phyloP scores from a whole-genome alignment of 1,140 invertebrate genomes.

The Euura saliciscinereae region DNA sequence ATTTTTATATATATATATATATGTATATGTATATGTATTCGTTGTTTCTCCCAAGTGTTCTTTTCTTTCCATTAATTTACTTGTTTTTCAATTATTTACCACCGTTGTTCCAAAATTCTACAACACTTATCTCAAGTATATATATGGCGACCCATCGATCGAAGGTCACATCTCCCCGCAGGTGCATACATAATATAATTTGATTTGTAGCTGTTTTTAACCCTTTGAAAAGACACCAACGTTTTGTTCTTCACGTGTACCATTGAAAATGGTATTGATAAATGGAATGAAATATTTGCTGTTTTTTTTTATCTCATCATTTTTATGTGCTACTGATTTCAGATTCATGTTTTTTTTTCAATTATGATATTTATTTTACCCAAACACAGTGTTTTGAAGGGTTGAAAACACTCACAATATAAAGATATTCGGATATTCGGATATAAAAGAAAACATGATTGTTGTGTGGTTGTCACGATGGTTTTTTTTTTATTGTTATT shows the following conservation, averaged over 20 bases:
- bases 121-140: not conserved
- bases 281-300: too few species aligned
- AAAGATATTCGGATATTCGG: not conserved
- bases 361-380: too few species aligned
- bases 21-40: too few species aligned
- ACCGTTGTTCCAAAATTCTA: not conserved
- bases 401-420: not conserved
- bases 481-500: not conserved
- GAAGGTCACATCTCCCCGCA: not conserved
- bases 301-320: too few species aligned
- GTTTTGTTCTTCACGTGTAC: too few species aligned
- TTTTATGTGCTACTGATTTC: too few species aligned
- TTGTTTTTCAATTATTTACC: not conserved
- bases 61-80: not conserved
- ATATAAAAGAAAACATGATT: not conserved
- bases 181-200: slow-evolving; percentile 3
- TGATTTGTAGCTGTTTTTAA: not conserved
- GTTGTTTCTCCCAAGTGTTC: not conserved
- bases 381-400: too few species aligned
- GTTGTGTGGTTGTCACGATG: not conserved
- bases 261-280: too few species aligned
- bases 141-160: not conserved
- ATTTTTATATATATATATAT: too few species aligned
- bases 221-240: too few species aligned
- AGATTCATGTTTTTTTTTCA: too few species aligned